Base-by-base conservation (phyloP, 2,113 vertebrate species). In the Oreocharis arfaki region DNA sequence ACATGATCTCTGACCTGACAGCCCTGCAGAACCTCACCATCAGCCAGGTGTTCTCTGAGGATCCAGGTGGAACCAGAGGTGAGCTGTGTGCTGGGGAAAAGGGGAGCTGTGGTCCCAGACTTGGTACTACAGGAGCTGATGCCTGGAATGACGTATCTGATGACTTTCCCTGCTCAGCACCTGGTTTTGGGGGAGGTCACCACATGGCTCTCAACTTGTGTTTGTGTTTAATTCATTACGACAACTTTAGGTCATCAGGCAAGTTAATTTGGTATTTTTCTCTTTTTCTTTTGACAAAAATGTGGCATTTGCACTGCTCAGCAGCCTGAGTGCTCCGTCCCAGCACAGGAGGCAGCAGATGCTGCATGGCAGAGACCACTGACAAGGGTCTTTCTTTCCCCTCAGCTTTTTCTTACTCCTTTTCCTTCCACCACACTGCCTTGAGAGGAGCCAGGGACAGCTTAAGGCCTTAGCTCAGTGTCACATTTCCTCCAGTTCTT, bases 1-100 rank as follows among this genome's bases (percentile, higher is more conserved):
- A 98, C 94, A 99, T 99, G 91, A 97, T 98, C 71, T 98, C 98
- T 1, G 98, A 99, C 46, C 75, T 99, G 92, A 98, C 98, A n/a
- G 96, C 97, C 35, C 95, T 99, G 95, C 98, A 99, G 96, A 97
- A 93, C 32, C 94, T 99, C 97, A 97, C 99, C 69, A 98, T 99
- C 97, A 99, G 99, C 96, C 98, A 99, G 73, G 94, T 99, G 56
- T 99, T 99, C 59, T 46, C 9, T 97, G 97, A 96, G 92, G 95
- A 92, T 33, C 94, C 73, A 3, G 71, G 13, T 3, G 27, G 16
- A 28, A 17, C 87, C 70, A 93, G 96, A 90, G 49, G 98, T 99
- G 97, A 97, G 97, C 91, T 32, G 10, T 3, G 1, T 24, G 67
- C 41, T 33, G 39, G 56, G 35, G 22, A 9, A 2, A 13, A 55